These are phyloP conservation scores for Orthosia gracilis DNA, from an alignment of 2,888 invertebrate species.

Conservation along the genomic window DNA sequence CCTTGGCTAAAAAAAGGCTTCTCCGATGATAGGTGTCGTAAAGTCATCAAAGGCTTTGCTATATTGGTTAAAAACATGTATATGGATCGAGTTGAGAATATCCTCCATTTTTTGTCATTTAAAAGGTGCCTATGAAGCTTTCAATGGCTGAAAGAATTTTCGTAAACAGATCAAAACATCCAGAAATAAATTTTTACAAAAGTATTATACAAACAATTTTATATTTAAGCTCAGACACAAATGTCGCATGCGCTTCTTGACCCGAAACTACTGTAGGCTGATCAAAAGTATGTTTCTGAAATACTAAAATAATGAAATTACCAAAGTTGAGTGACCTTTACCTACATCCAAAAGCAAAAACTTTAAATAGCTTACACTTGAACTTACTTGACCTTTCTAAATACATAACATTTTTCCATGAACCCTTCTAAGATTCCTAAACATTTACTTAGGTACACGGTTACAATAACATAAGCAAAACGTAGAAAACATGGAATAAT, in stretches of 20 bases:
- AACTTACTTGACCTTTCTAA: not conserved
- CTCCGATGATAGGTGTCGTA: too few relatives aligned
- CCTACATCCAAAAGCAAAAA: not conserved
- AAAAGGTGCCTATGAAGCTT: too few relatives aligned
- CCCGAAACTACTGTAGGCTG: not conserved
- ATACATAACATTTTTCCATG: not conserved
- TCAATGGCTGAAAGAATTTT: too few relatives aligned
- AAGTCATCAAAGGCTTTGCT: too few relatives aligned
- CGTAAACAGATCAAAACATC: too few relatives aligned
- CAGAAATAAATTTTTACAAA: too few relatives aligned
- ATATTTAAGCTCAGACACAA: too few relatives aligned
- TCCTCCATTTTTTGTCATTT: too few relatives aligned
- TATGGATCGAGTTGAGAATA: too few relatives aligned
- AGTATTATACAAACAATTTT: too few relatives aligned
- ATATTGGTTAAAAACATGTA: too few relatives aligned
- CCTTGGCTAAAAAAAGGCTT: too few relatives aligned
- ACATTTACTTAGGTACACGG: slow-evolving; percentile 17
- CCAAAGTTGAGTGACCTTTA: not conserved
- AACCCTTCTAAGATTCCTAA: not conserved
- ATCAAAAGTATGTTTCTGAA: not conserved
- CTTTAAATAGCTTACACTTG: not conserved
- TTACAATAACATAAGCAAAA: slow-evolving; percentile 28
- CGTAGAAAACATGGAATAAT: slow-evolving; percentile 13
- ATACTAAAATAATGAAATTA: not conserved
- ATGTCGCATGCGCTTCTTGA: not conserved